A percentile compares a stretch with the other conserved stretches of the same genome.
Conservation (phyloP, 1,140 invertebrate genomes). For the Oedothorax gibbosus region DNA sequence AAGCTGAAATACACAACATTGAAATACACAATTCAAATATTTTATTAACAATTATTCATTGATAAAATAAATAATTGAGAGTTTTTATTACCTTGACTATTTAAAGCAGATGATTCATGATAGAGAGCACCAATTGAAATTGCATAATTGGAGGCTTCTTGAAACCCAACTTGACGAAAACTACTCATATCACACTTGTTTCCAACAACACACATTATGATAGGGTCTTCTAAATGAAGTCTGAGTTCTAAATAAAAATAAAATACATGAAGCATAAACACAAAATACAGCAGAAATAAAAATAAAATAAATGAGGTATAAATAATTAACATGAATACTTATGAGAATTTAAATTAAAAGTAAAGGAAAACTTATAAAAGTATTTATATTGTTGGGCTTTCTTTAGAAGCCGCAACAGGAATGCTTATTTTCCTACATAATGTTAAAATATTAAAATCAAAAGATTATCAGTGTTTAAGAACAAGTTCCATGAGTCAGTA, state of each 20-base stretch:
- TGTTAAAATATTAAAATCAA: no score
- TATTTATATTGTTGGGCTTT: no score
- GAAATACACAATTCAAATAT: neutral
- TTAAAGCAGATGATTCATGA: conserved; percentile 84
- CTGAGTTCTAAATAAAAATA: conserved; percentile 68
- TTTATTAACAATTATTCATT: neutral
- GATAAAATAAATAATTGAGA: neutral
- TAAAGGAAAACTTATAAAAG: no score
- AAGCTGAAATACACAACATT: neutral
- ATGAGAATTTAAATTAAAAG: no score
- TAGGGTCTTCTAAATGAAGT: conserved; percentile 67
- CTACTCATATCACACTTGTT: conserved; percentile 69
- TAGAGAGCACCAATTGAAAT: conserved; percentile 84
- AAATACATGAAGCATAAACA: no score
- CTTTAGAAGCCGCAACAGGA: no score
- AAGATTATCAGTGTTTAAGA: no score
- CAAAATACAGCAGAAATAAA: no score
- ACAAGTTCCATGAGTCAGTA: no score
- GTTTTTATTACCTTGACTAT: conserved; percentile 74
- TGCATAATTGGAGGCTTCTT: conserved; percentile 82
- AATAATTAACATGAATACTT: no score
- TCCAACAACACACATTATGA: conserved; percentile 68
- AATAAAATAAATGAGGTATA: no score
- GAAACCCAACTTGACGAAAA: conserved; percentile 66
- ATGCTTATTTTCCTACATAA: no score